phyloP scores from a whole-genome alignment of 2,113 vertebrate species.

The Dromaius novaehollandiae region DNA sequence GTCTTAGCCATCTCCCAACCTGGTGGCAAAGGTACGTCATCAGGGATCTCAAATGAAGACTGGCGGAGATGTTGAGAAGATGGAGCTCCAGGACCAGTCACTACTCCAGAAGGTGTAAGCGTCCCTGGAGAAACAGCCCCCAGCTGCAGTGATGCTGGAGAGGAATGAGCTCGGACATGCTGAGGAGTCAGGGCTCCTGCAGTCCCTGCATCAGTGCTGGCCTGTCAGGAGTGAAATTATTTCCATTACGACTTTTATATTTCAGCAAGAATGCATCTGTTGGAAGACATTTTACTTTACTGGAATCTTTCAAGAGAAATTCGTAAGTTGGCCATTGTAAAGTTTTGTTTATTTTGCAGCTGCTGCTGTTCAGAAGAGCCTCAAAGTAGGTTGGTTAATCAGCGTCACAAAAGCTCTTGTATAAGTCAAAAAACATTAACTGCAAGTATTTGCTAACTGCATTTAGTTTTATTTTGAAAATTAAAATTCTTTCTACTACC shows the following conservation, averaged over 20 bases:
- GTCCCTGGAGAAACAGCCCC: conserved; percentile 86
- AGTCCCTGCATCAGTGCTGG: conserved; percentile 92
- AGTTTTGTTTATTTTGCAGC: not conserved
- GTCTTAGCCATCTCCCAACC: conserved; percentile 99
- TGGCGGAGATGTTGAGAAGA: conserved; percentile 92
- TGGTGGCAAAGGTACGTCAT: conserved; percentile 92
- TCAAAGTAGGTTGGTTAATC: not conserved
- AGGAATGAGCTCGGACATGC: conserved; percentile 96
- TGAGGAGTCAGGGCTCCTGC: conserved; percentile 90
- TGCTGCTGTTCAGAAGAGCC: not conserved
- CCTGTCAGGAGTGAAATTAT: conserved; percentile 75
- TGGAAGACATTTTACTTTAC: not conserved
- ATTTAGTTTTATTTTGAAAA: not conserved
- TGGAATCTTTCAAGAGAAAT: not conserved
- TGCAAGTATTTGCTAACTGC: not conserved
- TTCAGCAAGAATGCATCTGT: not conserved
- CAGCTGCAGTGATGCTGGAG: conserved; percentile 93
- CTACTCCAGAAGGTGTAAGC: conserved; percentile 80
- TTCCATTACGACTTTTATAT: not conserved
- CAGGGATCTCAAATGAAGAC: conserved; percentile 96
- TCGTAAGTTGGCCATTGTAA: not conserved
- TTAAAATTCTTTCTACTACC: not conserved
- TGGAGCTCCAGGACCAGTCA: conserved; percentile 78
- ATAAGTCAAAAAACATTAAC: not conserved
- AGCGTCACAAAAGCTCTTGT: not conserved